A percentile compares a stretch with the other conserved stretches of the same genome.
phyloP scores from a whole-genome alignment of 1,140 invertebrate species.

The Bombyx mori region DNA sequence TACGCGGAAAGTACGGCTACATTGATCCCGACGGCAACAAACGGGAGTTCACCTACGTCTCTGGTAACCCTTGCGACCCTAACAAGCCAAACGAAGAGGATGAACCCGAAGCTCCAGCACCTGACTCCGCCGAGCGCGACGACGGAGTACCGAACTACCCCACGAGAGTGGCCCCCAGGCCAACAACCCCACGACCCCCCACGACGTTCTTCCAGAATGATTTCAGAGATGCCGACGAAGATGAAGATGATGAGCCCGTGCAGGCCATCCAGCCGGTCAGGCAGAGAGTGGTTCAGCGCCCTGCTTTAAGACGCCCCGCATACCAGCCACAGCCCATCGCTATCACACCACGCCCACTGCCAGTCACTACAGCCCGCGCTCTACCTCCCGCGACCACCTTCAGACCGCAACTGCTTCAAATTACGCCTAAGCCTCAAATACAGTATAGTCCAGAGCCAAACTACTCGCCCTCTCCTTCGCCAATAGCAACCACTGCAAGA shows the following conservation, averaged over 20 bases:
- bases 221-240: conserved; percentile 75
- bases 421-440: conserved; percentile 72
- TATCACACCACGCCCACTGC: conserved; percentile 74
- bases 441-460: conserved; percentile 73
- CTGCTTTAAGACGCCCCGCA: conserved; percentile 49
- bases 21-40: conserved; percentile 91
- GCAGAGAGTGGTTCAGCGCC: conserved; percentile 56
- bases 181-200: conserved; percentile 72
- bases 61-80: conserved; percentile 91
- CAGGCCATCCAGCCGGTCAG: conserved; percentile 70
- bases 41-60: conserved; percentile 89
- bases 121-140: conserved; percentile 72
- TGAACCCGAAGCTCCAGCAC: conserved; percentile 45
- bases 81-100: conserved; percentile 81
- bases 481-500: conserved; percentile 46
- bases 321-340: conserved; percentile 69
- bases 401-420: conserved; percentile 74
- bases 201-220: conserved; percentile 78
- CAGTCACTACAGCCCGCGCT: conserved; percentile 75
- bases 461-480: conserved; percentile 54
- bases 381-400: conserved; percentile 78
- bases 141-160: conserved; percentile 78
- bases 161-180: conserved; percentile 68
- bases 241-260: conserved; percentile 73
- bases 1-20: conserved; percentile 91